Conservation (phyloP, 2,797 vertebrate genomes). For the Chelonia mydas region DNA sequence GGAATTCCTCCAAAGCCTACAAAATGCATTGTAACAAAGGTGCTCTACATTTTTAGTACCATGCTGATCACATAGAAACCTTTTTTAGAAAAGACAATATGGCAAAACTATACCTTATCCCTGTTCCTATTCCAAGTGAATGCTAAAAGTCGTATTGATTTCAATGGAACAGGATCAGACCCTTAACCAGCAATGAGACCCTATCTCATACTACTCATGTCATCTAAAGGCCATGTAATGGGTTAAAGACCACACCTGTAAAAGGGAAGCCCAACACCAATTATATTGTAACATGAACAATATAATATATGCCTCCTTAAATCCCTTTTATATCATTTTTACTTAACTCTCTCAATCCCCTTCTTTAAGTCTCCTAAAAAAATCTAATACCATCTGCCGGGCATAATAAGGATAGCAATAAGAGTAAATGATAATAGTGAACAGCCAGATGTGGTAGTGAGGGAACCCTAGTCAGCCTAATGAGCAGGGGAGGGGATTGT, state of each 20-base stretch:
- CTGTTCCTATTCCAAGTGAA: not conserved
- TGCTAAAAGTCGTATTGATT: not conserved
- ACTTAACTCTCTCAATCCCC: not conserved
- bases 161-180: not conserved
- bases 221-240: not conserved
- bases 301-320: not conserved
- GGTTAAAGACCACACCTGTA: not conserved
- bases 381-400: not conserved
- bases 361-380: not conserved
- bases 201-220: not conserved
- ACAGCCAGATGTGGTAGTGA: not conserved
- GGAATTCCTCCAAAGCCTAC: not conserved
- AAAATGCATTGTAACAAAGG: not conserved
- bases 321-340: not conserved
- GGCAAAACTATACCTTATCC: not conserved
- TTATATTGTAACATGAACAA: not conserved
- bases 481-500: conserved; percentile 13
- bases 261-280: not conserved
- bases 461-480: not conserved
- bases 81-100: not conserved
- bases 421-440: not conserved
- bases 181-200: not conserved
- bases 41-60: not conserved
- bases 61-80: not conserved
- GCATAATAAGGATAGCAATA: not conserved